Base-by-base conservation (phyloP, 1,140 invertebrate genomes). In the Ostrea denselamellosa region DNA sequence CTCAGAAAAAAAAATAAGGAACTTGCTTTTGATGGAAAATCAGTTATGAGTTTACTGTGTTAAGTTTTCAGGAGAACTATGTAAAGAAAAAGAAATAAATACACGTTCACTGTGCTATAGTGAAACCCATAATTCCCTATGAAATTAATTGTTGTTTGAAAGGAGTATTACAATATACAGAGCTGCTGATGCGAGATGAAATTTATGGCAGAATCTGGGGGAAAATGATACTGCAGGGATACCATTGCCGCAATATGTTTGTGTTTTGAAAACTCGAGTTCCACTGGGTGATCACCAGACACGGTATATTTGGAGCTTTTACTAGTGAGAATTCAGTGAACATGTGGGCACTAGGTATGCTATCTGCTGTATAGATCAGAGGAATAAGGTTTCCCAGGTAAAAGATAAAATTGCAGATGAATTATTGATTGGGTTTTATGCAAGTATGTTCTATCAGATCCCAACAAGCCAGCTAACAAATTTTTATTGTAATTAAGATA, bases 401-500 rank as follows among this genome's bases (percentile, higher is more conserved):
- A 77, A 77, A 77, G 68, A 77, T 77, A 77, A 77, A 77, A 77
- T 77, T 77, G 68, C 68, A 77, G 68, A 77, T 77, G 68, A 62
- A 62, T 62, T 77, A 77, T 77, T 77, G 68, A 77, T 77, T 77
- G 25, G 68, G 9, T 25, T 77, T 77, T 77, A 77, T 77, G 28
- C 68, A 77, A 77, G 68, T 77, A 77, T 77, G 68, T 77, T 77
- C 68, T 77, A 77, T 77, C 68, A 77, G 68, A 77, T 77, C 68
- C 68, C 8, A 71, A 77, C 68, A 77, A 77, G 68, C 25, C 68
- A 8, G 68, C 68, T 77, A 77, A 77, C 68, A 77, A 77, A 77
- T 77, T 77, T 77, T 77, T 77, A 77, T 77, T 77, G 68, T 77
- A 77, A 77, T 77, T 77, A 77, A 77, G 68, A 77, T 77, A 77